Base-by-base conservation (phyloP, 2,113 vertebrate genomes). In the Noctilio leporinus region DNA sequence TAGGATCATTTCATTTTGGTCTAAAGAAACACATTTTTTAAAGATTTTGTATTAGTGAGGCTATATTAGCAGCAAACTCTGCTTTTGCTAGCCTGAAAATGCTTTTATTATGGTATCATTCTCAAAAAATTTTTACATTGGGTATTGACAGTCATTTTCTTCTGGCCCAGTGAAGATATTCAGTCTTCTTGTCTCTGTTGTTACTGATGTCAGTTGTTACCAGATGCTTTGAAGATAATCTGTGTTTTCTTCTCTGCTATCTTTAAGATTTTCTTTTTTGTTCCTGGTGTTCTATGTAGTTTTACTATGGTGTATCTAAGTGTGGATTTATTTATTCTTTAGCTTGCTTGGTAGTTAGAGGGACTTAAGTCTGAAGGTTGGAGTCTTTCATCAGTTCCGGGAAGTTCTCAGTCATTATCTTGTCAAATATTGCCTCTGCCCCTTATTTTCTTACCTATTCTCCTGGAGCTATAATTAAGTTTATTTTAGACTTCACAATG, bases 51-150 rank as follows among this genome's bases (percentile, higher is more conserved):
- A 45, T 75, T 92, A 89, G 55, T 43, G 30, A 28, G 49, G 76
- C 69, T 55, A 24, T 59, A 51, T 69, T 81, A 76, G 53, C n/a
- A 84, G 64, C 20, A 77, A 67, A 73, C 14, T 89, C 24, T 91
- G 81, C n/a, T 88, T 93, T 95, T 93, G 59, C 22, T 85, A 90
- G 55, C 30, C n/a, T 83, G 51, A 89, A 93, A 93, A 83, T 91
- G 26, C 0, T 33, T 92, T 80, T 64, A 57, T 75, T 96, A 92
- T 81, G 43, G 47, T 17, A 20, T 80, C 33, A 59, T 80, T 94
- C 22, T 94, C 76, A 40, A 70, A 83, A 86, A 30, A 47, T 67
- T 45, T 92, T 88, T 57, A 84, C 76, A 72, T 11, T 7, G 17
- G 57, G 33, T 33, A 24, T 40, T 59, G 55, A 86, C 16, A 38